A percentile compares a stretch with the other conserved stretches of the same genome.
Conservation (phyloP, 2,888 invertebrate species). For the Polietes domitor region DNA sequence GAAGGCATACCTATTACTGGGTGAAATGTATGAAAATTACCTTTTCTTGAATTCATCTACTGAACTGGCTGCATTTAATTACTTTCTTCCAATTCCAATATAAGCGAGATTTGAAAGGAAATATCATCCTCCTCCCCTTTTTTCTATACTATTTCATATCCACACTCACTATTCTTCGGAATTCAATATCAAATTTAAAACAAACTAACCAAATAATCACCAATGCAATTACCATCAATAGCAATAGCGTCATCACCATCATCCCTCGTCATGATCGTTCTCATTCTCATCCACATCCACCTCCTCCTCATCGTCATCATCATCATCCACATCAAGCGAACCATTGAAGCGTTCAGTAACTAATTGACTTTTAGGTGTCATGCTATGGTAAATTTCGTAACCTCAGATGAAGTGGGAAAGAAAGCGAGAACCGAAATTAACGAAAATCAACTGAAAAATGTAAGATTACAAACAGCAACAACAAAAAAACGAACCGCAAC, state of each 20-base stretch:
- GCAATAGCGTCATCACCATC: background rate
- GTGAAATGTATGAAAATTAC: background rate
- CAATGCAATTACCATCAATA: constrained; percentile 19
- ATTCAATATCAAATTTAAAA: constrained; percentile 37
- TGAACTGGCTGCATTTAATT: background rate
- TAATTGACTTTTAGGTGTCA: constrained; percentile 62
- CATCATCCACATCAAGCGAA: constrained; percentile 36
- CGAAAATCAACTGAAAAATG: background rate
- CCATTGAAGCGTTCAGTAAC: constrained; percentile 20
- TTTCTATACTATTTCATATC: background rate
- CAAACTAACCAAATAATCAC: constrained; percentile 60
- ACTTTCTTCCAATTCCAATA: background rate
- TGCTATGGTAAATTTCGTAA: constrained; percentile 32
- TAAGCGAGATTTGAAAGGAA: background rate
- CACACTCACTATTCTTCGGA: background rate
- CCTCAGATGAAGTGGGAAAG: background rate
- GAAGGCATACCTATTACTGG: too few relatives aligned
- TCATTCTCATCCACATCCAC: background rate
- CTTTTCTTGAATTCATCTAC: background rate
- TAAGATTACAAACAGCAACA: constrained; percentile 35
- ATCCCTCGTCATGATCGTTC: background rate
- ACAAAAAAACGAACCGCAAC: too few relatives aligned
- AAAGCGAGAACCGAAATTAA: background rate
- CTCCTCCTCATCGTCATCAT: constrained; percentile 8
- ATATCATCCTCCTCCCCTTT: background rate